phyloP scores from a whole-genome alignment of 2,888 invertebrate species.

The Linnaemya tessellans region DNA sequence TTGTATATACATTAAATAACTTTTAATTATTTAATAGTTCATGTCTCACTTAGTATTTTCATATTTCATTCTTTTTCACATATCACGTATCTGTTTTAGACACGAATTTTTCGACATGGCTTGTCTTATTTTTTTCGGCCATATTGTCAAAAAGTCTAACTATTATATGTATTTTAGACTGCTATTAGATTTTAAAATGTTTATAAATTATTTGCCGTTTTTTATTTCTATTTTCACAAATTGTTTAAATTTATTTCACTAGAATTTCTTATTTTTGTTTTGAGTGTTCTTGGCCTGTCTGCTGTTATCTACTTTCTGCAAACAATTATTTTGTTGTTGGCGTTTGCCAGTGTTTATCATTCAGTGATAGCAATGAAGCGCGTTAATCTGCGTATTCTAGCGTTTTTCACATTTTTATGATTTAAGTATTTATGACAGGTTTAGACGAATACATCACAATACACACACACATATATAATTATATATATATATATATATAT shows the following conservation, averaged over 20 bases:
- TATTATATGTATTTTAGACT: neutral
- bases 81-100: neutral
- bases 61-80: neutral
- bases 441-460: too few species aligned
- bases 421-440: neutral
- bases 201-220: neutral
- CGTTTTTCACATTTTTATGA: conserved; percentile 2
- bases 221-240: neutral
- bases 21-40: neutral
- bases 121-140: neutral
- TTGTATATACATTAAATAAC: neutral
- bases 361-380: neutral
- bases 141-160: neutral
- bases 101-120: neutral
- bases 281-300: conserved; percentile 26
- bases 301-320: conserved; percentile 32
- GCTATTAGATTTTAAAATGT: neutral
- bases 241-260: conserved; percentile 25
- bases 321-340: conserved; percentile 30
- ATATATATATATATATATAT: too few species aligned
- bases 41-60: neutral
- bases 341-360: neutral
- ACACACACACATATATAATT: too few species aligned
- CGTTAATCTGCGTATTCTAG: neutral
- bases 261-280: neutral